phyloP scores from a whole-genome alignment of 2,888 invertebrate genomes.

The Idaea aversata region DNA sequence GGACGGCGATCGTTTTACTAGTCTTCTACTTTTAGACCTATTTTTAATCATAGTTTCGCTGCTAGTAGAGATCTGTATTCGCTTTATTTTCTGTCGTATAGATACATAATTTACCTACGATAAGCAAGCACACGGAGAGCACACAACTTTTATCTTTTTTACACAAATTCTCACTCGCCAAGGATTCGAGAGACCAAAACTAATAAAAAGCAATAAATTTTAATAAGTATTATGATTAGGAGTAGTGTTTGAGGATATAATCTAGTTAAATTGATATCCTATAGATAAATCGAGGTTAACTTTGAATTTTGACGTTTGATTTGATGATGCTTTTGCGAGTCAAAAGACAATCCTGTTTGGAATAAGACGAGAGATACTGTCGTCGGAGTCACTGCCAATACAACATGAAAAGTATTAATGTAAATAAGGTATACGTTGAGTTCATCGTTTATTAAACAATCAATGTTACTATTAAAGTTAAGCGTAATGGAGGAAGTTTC shows the following conservation, averaged over 20 bases:
- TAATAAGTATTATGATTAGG: conserved; percentile 56
- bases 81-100: conserved; percentile 59
- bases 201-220: conserved; percentile 67
- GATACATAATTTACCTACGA: conserved; percentile 49
- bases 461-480: conserved; percentile 1
- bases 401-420: conserved; percentile 10
- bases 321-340: conserved; percentile 57
- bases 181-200: conserved; percentile 70
- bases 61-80: conserved; percentile 65
- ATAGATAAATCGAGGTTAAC: conserved; percentile 33
- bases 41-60: conserved; percentile 68
- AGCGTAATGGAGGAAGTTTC: conserved; percentile 26
- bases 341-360: conserved; percentile 61
- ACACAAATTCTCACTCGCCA: conserved; percentile 68
- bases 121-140: conserved; percentile 69
- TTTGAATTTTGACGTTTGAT: conserved; percentile 21
- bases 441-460: neutral
- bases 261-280: conserved; percentile 41
- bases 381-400: conserved; percentile 26
- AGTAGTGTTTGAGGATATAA: conserved; percentile 46
- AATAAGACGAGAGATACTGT: conserved; percentile 26
- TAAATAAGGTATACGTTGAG: conserved; percentile 3
- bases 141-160: conserved; percentile 60
- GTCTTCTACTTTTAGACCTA: conserved; percentile 45
- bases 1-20: conserved; percentile 62